These are phyloP conservation scores for Tribolium castaneum DNA, from an alignment of 1,140 invertebrate genomes.

Conservation along the genomic window DNA sequence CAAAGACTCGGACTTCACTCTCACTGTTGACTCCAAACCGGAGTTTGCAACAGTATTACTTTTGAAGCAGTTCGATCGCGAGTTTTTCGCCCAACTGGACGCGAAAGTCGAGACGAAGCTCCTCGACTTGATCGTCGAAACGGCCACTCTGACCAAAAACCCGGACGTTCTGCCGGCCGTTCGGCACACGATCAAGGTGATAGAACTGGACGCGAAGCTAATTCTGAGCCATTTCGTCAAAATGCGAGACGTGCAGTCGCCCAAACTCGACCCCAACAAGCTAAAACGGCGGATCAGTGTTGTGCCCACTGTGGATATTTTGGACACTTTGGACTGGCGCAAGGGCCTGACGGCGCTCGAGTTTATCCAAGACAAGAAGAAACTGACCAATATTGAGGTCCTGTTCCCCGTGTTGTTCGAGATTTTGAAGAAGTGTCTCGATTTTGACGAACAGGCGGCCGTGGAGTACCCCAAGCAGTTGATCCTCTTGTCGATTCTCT, in stretches of 20 bases:
- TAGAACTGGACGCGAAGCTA: conserved; percentile 74
- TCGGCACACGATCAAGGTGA: conserved; percentile 76
- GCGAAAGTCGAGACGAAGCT: conserved; percentile 59
- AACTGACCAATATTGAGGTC: conserved; percentile 73
- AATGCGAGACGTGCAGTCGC: conserved; percentile 67
- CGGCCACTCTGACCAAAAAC: conserved; percentile 50
- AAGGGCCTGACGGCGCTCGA: conserved; percentile 83
- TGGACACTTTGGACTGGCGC: conserved; percentile 78
- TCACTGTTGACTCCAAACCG: not conserved
- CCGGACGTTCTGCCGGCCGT: conserved; percentile 68
- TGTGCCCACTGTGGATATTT: conserved; percentile 68
- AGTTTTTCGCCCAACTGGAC: conserved; percentile 65
- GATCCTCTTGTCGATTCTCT: conserved; percentile 80
- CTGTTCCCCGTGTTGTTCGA: conserved; percentile 83
- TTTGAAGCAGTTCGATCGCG: conserved; percentile 70
- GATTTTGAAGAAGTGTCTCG: conserved; percentile 81
- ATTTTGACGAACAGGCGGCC: conserved; percentile 84
- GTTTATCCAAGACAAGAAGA: conserved; percentile 85
- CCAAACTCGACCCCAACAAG: conserved; percentile 56
- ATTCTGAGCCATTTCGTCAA: conserved; percentile 70
- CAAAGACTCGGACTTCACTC: conserved; percentile 58
- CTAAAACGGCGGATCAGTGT: conserved; percentile 63
- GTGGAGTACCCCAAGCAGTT: conserved; percentile 92
- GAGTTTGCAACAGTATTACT: conserved; percentile 59
- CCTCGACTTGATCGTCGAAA: conserved; percentile 63